phyloP scores from a whole-genome alignment of 1,140 invertebrate species.

The Nylanderia fulva region DNA sequence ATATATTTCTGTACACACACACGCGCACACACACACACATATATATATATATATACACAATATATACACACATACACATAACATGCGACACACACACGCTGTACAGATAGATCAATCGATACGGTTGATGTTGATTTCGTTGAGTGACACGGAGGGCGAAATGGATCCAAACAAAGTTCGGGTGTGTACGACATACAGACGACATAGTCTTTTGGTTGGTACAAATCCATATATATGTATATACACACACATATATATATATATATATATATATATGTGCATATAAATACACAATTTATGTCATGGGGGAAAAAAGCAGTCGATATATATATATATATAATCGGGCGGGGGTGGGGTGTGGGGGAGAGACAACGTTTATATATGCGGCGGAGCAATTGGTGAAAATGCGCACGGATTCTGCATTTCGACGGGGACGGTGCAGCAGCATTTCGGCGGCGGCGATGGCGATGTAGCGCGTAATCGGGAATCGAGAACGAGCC shows the following conservation, averaged over 20 bases:
- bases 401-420: constrained; percentile 60
- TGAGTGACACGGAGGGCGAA: constrained; percentile 58
- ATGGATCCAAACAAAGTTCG: constrained; percentile 55
- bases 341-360: not conserved
- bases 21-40: not conserved
- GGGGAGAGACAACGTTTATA: constrained; percentile 58
- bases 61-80: constrained; percentile 43
- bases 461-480: constrained; percentile 19
- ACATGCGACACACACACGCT: constrained; percentile 66
- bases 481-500: constrained; percentile 22
- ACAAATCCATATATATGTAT: constrained; percentile 42
- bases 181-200: constrained; percentile 44
- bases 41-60: constrained; percentile 32
- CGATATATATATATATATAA: constrained; percentile 37
- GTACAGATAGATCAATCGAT: constrained; percentile 65
- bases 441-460: constrained; percentile 37
- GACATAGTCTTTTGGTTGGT: constrained; percentile 29
- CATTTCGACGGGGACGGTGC: constrained; percentile 40
- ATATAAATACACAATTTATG: constrained; percentile 3
- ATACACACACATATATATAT: constrained; percentile 28
- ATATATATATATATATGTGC: constrained; percentile 3
- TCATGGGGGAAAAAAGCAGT: constrained; percentile 8
- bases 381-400: constrained; percentile 60
- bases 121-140: constrained; percentile 60
- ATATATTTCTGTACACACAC: constrained; percentile 37